A percentile compares a stretch with the other conserved stretches of the same genome.
phyloP scores from a whole-genome alignment of 2,113 vertebrate species.

The Urocynchramus pylzowi region DNA sequence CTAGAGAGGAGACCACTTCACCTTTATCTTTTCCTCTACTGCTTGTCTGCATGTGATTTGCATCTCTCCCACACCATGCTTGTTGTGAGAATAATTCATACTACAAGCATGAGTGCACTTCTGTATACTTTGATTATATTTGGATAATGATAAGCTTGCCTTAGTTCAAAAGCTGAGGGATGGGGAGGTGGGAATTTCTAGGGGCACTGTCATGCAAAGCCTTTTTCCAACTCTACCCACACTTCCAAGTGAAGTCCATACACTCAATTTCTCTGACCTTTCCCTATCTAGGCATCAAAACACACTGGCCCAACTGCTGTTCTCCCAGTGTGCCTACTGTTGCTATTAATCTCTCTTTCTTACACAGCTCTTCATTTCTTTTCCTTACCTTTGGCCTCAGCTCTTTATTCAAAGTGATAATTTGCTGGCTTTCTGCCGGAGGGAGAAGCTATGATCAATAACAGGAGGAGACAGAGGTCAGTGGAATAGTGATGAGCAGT shows the following conservation, averaged over 20 bases:
- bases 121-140: background rate
- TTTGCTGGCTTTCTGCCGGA: conserved; percentile 39
- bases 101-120: background rate
- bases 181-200: conserved; percentile 37
- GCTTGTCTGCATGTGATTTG: background rate
- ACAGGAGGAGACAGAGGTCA: conserved; percentile 43
- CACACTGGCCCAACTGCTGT: conserved; percentile 7
- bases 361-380: conserved; percentile 41
- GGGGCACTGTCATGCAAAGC: background rate
- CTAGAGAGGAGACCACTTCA: background rate
- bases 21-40: background rate
- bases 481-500: conserved; percentile 49
- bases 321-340: conserved; percentile 29
- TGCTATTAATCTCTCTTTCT: conserved; percentile 56
- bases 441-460: conserved; percentile 64
- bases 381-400: conserved; percentile 58
- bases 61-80: background rate
- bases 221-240: background rate
- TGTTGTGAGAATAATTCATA: background rate
- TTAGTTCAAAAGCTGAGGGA: conserved; percentile 11
- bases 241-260: conserved; percentile 7
- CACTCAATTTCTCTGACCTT: conserved; percentile 48
- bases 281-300: conserved; percentile 42
- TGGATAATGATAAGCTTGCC: background rate
- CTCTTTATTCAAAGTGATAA: conserved; percentile 63